These are phyloP conservation scores for Carposina sasakii DNA, from an alignment of 1,140 invertebrate genomes.

Conservation along the genomic window DNA sequence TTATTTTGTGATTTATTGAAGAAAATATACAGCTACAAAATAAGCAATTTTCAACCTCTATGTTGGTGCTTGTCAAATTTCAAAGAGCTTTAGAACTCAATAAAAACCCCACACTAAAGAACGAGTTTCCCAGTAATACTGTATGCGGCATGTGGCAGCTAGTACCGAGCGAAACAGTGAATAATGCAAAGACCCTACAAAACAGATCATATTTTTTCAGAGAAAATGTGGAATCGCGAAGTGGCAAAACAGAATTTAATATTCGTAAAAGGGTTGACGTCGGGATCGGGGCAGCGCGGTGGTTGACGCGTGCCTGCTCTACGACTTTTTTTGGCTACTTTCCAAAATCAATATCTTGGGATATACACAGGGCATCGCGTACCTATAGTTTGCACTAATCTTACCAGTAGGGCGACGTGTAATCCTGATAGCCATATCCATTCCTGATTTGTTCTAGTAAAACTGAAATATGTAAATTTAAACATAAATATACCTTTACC, in stretches of 20 bases:
- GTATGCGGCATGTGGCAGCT: constrained; percentile 4
- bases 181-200: constrained; percentile 41
- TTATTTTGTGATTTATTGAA: too few species aligned
- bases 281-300: constrained; percentile 56
- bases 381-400: constrained; percentile 68
- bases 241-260: constrained; percentile 73
- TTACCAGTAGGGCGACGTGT: constrained; percentile 33
- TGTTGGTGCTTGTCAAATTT: too few species aligned
- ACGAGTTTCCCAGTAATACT: not conserved
- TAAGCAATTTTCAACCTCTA: too few species aligned
- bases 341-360: constrained; percentile 71
- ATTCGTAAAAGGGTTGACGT: constrained; percentile 70
- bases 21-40: too few species aligned
- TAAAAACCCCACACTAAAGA: not conserved
- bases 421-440: constrained; percentile 28
- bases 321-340: constrained; percentile 68
- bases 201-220: constrained; percentile 56
- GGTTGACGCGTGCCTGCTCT: constrained; percentile 68
- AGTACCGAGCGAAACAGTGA: constrained; percentile 30
- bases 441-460: constrained; percentile 11
- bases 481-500: too few species aligned
- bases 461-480: too few species aligned
- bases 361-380: constrained; percentile 62
- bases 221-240: constrained; percentile 61
- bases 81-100: too few species aligned